Conservation (phyloP, 2,888 invertebrate genomes). For the Cheilosia scutellata region DNA sequence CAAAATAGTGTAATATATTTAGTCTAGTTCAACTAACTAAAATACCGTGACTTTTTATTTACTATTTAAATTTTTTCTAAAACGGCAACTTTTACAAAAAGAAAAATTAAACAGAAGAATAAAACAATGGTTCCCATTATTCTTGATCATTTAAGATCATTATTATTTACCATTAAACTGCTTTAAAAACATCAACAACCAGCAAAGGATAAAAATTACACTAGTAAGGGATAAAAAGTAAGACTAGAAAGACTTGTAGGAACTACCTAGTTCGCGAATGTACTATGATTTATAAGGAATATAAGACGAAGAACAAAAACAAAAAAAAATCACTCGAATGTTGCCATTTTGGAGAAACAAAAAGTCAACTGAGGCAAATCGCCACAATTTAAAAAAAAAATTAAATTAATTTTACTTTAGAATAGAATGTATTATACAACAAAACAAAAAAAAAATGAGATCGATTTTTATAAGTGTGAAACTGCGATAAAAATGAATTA, state of each 20-base stretch:
- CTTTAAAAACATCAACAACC: constrained; percentile 38
- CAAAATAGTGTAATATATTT: constrained; percentile 61
- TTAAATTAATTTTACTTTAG: constrained; percentile 55
- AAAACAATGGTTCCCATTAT: constrained; percentile 24
- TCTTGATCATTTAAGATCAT: constrained; percentile 21
- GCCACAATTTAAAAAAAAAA: constrained; percentile 50
- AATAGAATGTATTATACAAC: constrained; percentile 73
- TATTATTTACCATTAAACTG: constrained; percentile 47
- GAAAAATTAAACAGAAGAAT: constrained; percentile 11
- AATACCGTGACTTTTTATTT: constrained; percentile 35
- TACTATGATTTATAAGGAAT: constrained; percentile 47
- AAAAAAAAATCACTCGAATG: constrained; percentile 48
- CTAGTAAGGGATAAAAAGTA: constrained; percentile 56
- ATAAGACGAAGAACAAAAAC: too few relatives aligned
- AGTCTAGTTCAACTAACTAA: constrained; percentile 55
- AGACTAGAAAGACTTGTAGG: constrained; percentile 75
- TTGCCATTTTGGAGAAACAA: constrained; percentile 62
- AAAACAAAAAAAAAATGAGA: constrained; percentile 67
- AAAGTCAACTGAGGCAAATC: constrained; percentile 69
- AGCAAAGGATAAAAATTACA: constrained; percentile 27
- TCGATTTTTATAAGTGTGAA: constrained; percentile 76
- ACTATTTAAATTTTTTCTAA: constrained; percentile 32
- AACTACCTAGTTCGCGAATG: constrained; percentile 58
- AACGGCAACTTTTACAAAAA: constrained; percentile 53
- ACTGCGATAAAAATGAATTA: constrained; percentile 74